A percentile compares a stretch with the other conserved stretches of the same genome.
phyloP scores from a whole-genome alignment of 53 echinoderm and acorn worm genomes.

The Pentamera pediparva region DNA sequence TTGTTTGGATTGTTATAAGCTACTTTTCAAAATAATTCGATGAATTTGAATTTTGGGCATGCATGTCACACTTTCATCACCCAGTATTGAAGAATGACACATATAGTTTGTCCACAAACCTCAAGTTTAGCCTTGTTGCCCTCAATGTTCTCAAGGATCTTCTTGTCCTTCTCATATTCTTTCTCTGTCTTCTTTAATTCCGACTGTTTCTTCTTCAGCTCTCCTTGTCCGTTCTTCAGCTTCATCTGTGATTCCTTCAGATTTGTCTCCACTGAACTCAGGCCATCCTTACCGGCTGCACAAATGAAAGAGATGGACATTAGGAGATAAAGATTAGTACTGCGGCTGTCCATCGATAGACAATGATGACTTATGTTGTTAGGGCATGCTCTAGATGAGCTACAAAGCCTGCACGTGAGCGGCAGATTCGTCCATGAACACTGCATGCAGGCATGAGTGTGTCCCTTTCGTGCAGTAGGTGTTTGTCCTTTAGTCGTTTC shows the following conservation, averaged over 20 bases:
- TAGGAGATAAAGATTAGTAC: too few species aligned
- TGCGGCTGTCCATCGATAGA: too few species aligned
- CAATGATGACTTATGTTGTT: background rate
- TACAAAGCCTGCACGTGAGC: too few species aligned
- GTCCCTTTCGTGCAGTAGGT: too few species aligned
- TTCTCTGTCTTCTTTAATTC: conserved; percentile 97
- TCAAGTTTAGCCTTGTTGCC: conserved; percentile 82
- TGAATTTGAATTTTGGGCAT: too few species aligned
- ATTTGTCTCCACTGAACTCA: conserved; percentile 77
- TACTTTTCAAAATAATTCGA: too few species aligned
- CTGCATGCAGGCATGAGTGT: background rate
- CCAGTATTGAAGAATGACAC: too few species aligned
- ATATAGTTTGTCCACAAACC: too few species aligned
- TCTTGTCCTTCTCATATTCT: conserved; percentile 81
- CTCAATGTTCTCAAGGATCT: conserved; percentile 61
- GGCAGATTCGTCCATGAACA: too few species aligned
- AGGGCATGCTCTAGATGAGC: background rate
- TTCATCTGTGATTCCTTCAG: conserved; percentile 91
- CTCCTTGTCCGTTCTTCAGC: conserved; percentile 75
- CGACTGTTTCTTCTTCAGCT: conserved; percentile 88
- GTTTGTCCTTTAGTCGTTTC: too few species aligned
- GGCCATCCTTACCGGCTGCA: conserved; percentile 78
- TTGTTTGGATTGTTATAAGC: too few species aligned
- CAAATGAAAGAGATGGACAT: background rate
- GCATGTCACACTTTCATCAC: too few species aligned